phyloP scores from a whole-genome alignment of 1,140 invertebrate genomes.

The Drosophila watanabei region DNA sequence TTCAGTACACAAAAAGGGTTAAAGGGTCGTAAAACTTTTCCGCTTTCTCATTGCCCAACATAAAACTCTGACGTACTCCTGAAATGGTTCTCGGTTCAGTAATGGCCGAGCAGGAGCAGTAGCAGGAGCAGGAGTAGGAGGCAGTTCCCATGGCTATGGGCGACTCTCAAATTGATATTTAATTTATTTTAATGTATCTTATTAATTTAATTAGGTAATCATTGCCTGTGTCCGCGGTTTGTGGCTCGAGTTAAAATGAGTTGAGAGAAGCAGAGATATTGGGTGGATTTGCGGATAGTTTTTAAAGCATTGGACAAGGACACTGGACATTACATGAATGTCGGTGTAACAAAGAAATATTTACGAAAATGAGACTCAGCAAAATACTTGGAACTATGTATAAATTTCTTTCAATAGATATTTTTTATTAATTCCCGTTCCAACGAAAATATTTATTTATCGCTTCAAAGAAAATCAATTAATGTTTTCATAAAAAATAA shows the following conservation, averaged over 20 bases:
- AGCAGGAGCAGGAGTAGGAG: neutral
- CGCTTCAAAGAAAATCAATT: neutral
- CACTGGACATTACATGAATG: neutral
- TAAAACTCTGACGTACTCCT: constrained; percentile 62
- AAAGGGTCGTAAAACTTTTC: constrained; percentile 68
- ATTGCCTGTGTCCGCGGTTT: constrained; percentile 27
- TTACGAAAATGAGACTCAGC: neutral
- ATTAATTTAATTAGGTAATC: constrained; percentile 67
- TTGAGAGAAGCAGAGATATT: neutral
- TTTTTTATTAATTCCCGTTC: neutral
- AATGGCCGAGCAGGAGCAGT: neutral
- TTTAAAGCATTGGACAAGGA: neutral
- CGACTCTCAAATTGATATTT: constrained; percentile 53
- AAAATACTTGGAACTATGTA: neutral
- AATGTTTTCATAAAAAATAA: neutral
- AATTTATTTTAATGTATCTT: constrained; percentile 65
- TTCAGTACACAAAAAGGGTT: constrained; percentile 47
- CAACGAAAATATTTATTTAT: neutral
- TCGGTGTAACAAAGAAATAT: neutral
- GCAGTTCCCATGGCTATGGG: constrained; percentile 31
- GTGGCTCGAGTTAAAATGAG: neutral
- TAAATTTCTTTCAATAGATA: neutral
- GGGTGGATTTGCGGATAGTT: neutral
- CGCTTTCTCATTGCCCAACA: constrained; percentile 54
- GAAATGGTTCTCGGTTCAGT: constrained; percentile 1